These are phyloP conservation scores for Microcebus ravelobensis DNA, from an alignment of 2,113 vertebrate species.

Conservation along the genomic window DNA sequence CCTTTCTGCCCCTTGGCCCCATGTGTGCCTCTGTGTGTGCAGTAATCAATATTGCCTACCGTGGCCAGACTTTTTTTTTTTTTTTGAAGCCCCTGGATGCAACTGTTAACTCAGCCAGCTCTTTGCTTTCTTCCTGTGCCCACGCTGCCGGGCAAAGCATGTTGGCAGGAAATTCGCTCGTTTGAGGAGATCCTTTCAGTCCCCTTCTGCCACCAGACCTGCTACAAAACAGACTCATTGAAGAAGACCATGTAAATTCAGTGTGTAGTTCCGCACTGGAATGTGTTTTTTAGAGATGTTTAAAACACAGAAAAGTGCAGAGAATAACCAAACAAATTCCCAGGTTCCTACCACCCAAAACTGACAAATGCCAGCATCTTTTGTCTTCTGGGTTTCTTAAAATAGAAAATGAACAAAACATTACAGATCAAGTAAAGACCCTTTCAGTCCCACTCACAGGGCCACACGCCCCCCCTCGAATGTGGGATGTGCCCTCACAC, in stretches of 20 bases:
- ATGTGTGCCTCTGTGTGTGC: background rate
- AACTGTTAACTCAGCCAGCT: background rate
- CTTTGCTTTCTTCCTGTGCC: background rate
- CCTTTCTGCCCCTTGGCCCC: background rate
- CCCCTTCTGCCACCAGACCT: background rate
- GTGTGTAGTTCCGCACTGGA: fast-evolving
- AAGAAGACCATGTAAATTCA: background rate
- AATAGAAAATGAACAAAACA: background rate
- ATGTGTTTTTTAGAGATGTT: background rate
- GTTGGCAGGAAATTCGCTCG: background rate
- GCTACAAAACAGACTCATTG: background rate
- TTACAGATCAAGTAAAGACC: background rate
- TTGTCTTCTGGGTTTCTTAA: background rate
- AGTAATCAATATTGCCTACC: background rate
- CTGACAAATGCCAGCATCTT: background rate
- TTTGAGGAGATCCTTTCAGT: background rate
- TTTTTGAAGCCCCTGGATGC: background rate
- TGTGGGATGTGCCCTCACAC: background rate
- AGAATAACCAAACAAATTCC: background rate
- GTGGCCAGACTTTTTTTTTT: background rate
- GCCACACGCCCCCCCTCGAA: fast-evolving
- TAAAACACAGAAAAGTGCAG: background rate
- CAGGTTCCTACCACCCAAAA: background rate
- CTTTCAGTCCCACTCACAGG: fast-evolving
- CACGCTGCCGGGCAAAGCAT: fast-evolving